Percentiles rank a stretch among this genome's conserved stretches.
Evolutionary conservation across 2,888 invertebrate species (phyloP).

Genomic region (Timandra comae): DNA sequence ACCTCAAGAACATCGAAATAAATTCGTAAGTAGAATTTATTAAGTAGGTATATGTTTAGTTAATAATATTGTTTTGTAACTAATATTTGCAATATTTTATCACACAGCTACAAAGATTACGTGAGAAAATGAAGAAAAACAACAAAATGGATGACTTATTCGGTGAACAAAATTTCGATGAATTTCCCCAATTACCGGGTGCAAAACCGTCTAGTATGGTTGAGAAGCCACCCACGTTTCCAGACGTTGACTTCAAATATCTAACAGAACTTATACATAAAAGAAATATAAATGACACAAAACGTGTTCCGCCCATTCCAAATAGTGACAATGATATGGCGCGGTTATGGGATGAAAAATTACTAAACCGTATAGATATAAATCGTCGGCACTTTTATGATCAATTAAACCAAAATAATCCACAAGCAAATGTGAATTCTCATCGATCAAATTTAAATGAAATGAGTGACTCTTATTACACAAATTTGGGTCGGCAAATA

Average conservation of each 20-base stretch:
- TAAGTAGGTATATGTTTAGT: too few species aligned
- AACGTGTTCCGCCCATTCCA: background rate
- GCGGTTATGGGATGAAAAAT: too few species aligned
- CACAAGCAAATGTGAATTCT: too few species aligned
- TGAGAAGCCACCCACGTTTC: constrained; percentile 18
- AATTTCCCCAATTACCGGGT: constrained; percentile 10
- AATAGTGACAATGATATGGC: background rate
- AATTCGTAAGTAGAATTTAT: background rate
- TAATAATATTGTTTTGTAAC: background rate
- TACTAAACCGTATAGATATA: too few species aligned
- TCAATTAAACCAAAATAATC: too few species aligned
- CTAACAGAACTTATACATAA: constrained; percentile 58
- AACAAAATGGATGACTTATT: constrained; percentile 22
- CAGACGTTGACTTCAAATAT: constrained; percentile 57
- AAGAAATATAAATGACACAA: too few species aligned
- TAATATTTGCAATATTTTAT: background rate
- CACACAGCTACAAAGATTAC: constrained; percentile 33
- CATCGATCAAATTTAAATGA: too few species aligned
- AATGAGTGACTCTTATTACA: constrained; percentile 42
- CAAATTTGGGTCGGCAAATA: constrained; percentile 59
- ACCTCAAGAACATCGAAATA: constrained; percentile 1
- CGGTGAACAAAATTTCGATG: constrained; percentile 20
- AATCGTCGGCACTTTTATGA: too few species aligned
- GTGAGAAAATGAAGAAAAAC: constrained; percentile 27
- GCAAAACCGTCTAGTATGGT: constrained; percentile 5